These are phyloP conservation scores for Maconellicoccus hirsutus DNA, from an alignment of 1,140 invertebrate species.

Conservation along the genomic window DNA sequence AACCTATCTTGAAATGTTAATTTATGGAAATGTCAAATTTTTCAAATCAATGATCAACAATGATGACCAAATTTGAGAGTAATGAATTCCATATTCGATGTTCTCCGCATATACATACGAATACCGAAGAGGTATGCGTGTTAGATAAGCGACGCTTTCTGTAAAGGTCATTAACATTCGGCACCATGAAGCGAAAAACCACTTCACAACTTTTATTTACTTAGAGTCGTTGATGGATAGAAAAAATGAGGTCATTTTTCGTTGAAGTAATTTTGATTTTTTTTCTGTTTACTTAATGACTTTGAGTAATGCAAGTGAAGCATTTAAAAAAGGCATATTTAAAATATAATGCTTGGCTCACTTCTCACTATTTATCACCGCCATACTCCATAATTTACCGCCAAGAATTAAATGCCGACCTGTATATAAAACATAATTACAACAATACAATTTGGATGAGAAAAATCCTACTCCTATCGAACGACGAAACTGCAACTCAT, in stretches of 20 bases:
- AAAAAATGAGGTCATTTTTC: neutral
- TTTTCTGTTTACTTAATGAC: neutral
- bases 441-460: neutral
- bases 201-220: conserved; percentile 5
- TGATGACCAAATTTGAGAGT: too few relatives aligned
- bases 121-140: too few relatives aligned
- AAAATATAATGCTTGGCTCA: neutral
- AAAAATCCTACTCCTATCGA: too few relatives aligned
- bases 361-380: neutral
- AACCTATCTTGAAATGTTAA: too few relatives aligned
- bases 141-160: too few relatives aligned
- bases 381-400: neutral
- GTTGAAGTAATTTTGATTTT: neutral
- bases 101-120: too few relatives aligned
- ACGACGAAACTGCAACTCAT: too few relatives aligned
- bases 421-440: too few relatives aligned
- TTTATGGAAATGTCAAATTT: too few relatives aligned
- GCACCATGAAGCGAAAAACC: neutral
- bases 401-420: neutral
- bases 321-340: neutral
- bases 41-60: too few relatives aligned
- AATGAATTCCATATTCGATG: too few relatives aligned
- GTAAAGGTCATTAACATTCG: neutral
- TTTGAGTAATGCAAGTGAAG: neutral
- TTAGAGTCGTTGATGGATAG: neutral